Evolutionary conservation across 2,888 invertebrate genomes (phyloP), one percentile per base, ranked within the genome.

Genomic region (Pyralis farinalis): DNA sequence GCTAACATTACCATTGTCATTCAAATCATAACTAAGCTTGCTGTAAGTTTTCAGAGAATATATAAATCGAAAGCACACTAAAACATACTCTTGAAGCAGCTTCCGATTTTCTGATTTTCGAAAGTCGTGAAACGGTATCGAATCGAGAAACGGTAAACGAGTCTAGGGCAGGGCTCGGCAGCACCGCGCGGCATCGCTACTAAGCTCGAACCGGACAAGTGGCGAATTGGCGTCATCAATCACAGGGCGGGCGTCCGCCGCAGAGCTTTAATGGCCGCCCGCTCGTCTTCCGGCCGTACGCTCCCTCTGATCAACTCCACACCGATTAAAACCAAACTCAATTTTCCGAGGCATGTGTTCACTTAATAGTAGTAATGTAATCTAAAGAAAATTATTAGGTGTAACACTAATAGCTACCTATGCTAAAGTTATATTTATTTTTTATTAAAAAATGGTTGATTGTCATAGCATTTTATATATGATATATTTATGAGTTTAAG

Each of bases 191-290:
- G 32, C 40, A 47, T 44, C 47, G 49, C 46, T 41, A 37, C 42
- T 27, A 27, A 39, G 33, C 39, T 33, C 27, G 16, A 21, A 49
- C 64, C 61, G 71, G 76, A 66, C 75, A 71, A 78, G 73, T 75
- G 71, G 77, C 71, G 78, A 75, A 83, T 81, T 81, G 80, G 69
- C 74, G 63, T 78, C 82, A 85, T 85, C 84, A 84, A 85, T 85
- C 84, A 82, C 72, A 47, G 47, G 50, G 49, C 55, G 55, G 63
- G 65, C 71, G 70, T 69, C 70, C 62, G 63, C 64, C 64, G 63
- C 73, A 73, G 65, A 61, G 72, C 66, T 74, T 71, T 73, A 77
- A 78, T 71, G 70, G 70, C 52, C 63, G 53, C 64, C 57, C 60
- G 63, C 67, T 63, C 63, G 58, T 70, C 73, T 71, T 66, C 62